Base-by-base conservation (phyloP, 1,140 invertebrate genomes). In the Sinonovacula constricta region DNA sequence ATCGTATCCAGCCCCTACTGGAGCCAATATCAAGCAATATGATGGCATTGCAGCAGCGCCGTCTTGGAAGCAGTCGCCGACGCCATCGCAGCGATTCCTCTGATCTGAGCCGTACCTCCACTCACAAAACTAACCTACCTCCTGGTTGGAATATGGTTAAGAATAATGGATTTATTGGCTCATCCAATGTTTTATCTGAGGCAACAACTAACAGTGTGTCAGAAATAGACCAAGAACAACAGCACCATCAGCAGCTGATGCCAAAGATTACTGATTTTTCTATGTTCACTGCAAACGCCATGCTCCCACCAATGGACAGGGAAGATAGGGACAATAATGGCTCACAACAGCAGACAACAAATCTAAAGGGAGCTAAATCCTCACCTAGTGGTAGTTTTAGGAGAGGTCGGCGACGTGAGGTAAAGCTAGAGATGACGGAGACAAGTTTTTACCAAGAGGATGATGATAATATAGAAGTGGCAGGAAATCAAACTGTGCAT, bases 391-490 rank as follows among this genome's bases (percentile, higher is more conserved):
- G 75, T 2, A 77, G 75, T 62, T 60, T 45, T 34, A 59, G 75
- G 45, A 77, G 75, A 69, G 75, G 75, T 1, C 18, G 75, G 7
- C 31, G 75, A 51, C 49, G 75, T 14, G 75, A 77, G 31, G 75
- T 77, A 2, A 77, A 77, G 49, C 36, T 77, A 14, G 75, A 77
- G 66, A 77, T 77, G 75, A 77, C 75, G 18, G 75, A 77, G 39
- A 77, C 75, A n/a, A 77, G 75, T 62, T 77, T 77, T 53, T 77
- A 77, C 33, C 75, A 77, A 31, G 75, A 77, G 45, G 75, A 77
- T 68, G 75, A 77, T n/a, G 75, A 77, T 26, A 68, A 77, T 49
- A 77, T 77, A 57, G 75, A 69, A 62, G 69, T 77, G 34, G 75
- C 65, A 51, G 75, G 75, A 18, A 77, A 69, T 30, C 54, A 69